A percentile compares a stretch with the other conserved stretches of the same genome.
Conservation (phyloP, 2,888 invertebrate species). For the Mesorhabditis spiculigera region DNA sequence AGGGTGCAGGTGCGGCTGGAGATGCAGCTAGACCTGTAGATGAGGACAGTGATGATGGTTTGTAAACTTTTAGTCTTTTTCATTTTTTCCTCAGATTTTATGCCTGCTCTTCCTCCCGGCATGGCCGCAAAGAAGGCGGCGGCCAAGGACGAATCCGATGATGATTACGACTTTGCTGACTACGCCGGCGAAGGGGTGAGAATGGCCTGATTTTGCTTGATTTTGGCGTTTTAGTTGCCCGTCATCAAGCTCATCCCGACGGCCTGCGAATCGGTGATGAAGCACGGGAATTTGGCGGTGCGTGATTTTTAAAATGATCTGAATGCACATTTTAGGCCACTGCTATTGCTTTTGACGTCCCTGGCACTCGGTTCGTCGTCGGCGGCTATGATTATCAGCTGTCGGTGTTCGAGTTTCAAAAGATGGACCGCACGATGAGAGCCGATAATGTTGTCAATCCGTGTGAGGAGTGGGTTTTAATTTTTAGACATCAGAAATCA, state of each 20-base stretch:
- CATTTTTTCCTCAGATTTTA: neutral
- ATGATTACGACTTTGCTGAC: constrained; percentile 57
- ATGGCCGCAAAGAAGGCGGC: constrained; percentile 13
- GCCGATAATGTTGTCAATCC: constrained; percentile 66
- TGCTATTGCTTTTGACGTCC: constrained; percentile 85
- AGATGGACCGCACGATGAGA: constrained; percentile 74
- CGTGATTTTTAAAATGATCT: constrained; percentile 62
- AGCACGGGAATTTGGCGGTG: constrained; percentile 84
- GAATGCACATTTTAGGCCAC: constrained; percentile 62
- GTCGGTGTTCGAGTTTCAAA: constrained; percentile 96
- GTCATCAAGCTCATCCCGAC: constrained; percentile 62
- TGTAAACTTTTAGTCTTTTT: neutral
- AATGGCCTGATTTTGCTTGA: neutral
- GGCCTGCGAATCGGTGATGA: constrained; percentile 71
- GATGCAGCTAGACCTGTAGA: constrained; percentile 7
- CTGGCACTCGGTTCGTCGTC: constrained; percentile 82
- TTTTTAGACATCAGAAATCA: neutral
- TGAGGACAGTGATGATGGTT: constrained; percentile 2
- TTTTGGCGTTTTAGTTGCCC: constrained; percentile 52
- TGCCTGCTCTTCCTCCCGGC: neutral
- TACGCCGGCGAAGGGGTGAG: constrained; percentile 25
- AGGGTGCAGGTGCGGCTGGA: neutral
- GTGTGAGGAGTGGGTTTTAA: constrained; percentile 36
- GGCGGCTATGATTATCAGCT: constrained; percentile 88
- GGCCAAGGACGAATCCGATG: constrained; percentile 45